phyloP scores from a whole-genome alignment of 2,888 invertebrate genomes.

The Drosophila hamatofila region DNA sequence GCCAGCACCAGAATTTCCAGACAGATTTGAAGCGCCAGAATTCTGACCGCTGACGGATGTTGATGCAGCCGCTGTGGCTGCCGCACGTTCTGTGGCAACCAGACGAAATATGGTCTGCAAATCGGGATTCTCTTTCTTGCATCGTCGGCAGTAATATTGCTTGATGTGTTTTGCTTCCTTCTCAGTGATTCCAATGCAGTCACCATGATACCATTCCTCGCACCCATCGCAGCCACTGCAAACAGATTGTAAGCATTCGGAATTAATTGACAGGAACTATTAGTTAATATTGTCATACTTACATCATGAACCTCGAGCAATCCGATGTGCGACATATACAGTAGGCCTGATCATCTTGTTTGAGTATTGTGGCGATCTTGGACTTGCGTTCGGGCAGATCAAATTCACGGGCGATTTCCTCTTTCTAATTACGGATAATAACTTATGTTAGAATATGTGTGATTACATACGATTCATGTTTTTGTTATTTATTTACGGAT shows the following conservation, averaged over 20 bases:
- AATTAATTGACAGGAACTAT: neutral
- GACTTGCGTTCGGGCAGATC: conserved; percentile 95
- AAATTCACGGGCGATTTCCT: conserved; percentile 95
- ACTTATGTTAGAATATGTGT: neutral
- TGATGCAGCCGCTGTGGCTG: conserved; percentile 41
- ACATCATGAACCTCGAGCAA: conserved; percentile 98
- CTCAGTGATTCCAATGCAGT: conserved; percentile 97
- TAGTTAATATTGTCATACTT: conserved; percentile 81
- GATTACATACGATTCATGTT: neutral
- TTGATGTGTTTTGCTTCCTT: conserved; percentile 96
- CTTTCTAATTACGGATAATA: conserved; percentile 86
- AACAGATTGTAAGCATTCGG: neutral
- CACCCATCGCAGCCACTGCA: conserved; percentile 96
- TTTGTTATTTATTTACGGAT: conserved; percentile 72
- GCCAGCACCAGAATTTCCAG: conserved; percentile 1
- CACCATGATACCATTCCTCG: conserved; percentile 99
- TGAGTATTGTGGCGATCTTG: conserved; percentile 93
- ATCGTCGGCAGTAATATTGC: conserved; percentile 95
- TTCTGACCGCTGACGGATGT: conserved; percentile 10
- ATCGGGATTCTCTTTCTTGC: conserved; percentile 93
- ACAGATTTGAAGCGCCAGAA: neutral
- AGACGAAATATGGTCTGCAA: conserved; percentile 87
- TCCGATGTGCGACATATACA: conserved; percentile 98
- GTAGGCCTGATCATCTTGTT: conserved; percentile 96
- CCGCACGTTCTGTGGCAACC: conserved; percentile 78